Percentiles rank a stretch among this genome's conserved stretches.
phyloP scores from a whole-genome alignment of 2,888 invertebrate genomes.

The Tetramorium bicarinatum region DNA sequence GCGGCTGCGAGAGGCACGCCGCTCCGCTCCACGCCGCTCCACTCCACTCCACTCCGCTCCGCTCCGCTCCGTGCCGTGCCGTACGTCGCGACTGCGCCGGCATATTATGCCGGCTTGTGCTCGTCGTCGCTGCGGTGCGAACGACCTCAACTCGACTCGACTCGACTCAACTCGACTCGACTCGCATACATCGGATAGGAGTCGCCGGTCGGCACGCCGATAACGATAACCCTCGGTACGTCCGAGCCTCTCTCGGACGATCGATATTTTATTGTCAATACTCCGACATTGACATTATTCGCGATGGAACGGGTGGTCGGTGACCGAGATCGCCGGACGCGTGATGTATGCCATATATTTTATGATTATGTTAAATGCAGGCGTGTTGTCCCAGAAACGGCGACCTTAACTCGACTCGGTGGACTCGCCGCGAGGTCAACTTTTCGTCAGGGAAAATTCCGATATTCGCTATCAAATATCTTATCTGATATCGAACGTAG shows the following conservation, averaged over 20 bases:
- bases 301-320: constrained; percentile 24
- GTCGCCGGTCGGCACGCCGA: constrained; percentile 43
- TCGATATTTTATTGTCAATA: constrained; percentile 48
- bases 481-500: neutral
- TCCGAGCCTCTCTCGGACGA: neutral
- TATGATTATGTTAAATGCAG: neutral
- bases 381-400: neutral
- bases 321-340: constrained; percentile 33
- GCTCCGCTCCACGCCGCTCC: constrained; percentile 5
- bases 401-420: neutral
- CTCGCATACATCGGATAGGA: constrained; percentile 34
- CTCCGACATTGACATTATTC: constrained; percentile 54
- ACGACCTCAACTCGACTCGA: constrained; percentile 71
- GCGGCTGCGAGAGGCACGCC: constrained; percentile 63
- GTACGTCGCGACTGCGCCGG: constrained; percentile 49
- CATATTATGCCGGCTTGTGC: constrained; percentile 53
- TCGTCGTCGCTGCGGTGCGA: constrained; percentile 69
- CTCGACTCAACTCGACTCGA: constrained; percentile 23
- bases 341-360: neutral
- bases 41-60: constrained; percentile 13
- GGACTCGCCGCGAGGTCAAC: neutral
- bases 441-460: neutral
- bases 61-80: neutral
- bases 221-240: constrained; percentile 60
- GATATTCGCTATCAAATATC: neutral